Base-by-base conservation (phyloP, 2,797 vertebrate genomes). In the Cirrhinus molitorella region DNA sequence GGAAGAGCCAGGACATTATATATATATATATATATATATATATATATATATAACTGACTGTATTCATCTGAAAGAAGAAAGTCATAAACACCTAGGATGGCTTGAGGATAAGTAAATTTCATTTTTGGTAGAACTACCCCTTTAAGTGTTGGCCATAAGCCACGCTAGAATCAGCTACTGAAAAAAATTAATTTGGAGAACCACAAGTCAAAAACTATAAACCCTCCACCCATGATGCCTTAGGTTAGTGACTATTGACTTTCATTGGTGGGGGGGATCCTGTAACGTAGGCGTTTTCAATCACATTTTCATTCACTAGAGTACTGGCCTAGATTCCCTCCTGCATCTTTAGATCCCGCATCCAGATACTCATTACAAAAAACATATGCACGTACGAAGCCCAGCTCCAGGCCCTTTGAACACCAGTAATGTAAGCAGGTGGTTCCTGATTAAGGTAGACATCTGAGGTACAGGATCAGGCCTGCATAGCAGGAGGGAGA, bases 281-380 rank as follows among this genome's bases (percentile, higher is more conserved):
- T 23, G 21, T 55, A 77, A 51, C 4, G 7, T 74, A 61, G 37
- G 37, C 0, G 3, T 73, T 34, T 80, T 61, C 81, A 49, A 82
- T 88, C 78, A 84, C 28, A 59, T 86, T 86, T 37, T 80, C 82
- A 89, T 88, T 89, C 81, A 86, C 61, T 34, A 19, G 49, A 68
- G 70, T 34, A 87, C 55, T 79, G 83, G 82, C 87, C 87, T 85
- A 79, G 61, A 88, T 86, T 85, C 51, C 81, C 34, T 63, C 61
- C 45, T 80, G 67, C 23, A 53, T 79, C 83, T 57, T 68, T 43
- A 72, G 79, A 81, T 83, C 76, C 59, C 7, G 25, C 51, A 13
- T n/a, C 23, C 55, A 59, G 83, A 88, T 84, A 81, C 81, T 81
- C 76, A 89, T 79, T 83, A 85, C 73, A 82, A 68, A 81, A 85